Conservation (phyloP, 2,888 invertebrate genomes). For the Sepiola atlantica region DNA sequence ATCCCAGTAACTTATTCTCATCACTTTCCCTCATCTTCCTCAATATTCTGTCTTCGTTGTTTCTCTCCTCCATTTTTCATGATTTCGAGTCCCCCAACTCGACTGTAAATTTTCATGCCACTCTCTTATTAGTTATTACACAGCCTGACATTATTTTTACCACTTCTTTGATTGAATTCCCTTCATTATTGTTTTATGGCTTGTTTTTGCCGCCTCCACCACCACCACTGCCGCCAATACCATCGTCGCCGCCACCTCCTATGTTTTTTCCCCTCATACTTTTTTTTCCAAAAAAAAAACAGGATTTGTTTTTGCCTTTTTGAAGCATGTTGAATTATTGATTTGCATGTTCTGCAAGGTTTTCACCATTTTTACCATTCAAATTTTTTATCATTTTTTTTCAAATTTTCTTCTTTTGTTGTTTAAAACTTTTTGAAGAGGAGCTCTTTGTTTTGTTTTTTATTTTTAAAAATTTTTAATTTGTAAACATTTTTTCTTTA, state of each 20-base stretch:
- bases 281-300: background rate
- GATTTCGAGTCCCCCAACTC: background rate
- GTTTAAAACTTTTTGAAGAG: background rate
- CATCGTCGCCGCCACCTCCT: background rate
- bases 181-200: background rate
- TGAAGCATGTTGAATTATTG: constrained; percentile 22
- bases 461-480: background rate
- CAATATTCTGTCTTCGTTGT: background rate
- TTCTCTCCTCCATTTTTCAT: background rate
- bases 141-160: constrained; percentile 32
- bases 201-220: background rate
- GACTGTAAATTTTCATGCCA: background rate
- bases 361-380: background rate
- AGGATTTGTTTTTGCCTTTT: constrained; percentile 6
- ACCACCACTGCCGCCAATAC: no score
- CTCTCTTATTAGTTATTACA: background rate
- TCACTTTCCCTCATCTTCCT: background rate
- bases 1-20: background rate
- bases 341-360: background rate
- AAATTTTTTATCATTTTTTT: constrained; percentile 11
- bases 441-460: background rate
- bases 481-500: background rate
- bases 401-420: background rate
- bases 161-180: constrained; percentile 1
- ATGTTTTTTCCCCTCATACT: background rate